Percentiles rank a stretch among this genome's conserved stretches.
phyloP scores from a whole-genome alignment of 1,140 invertebrate genomes.

The Octopus sinensis region DNA sequence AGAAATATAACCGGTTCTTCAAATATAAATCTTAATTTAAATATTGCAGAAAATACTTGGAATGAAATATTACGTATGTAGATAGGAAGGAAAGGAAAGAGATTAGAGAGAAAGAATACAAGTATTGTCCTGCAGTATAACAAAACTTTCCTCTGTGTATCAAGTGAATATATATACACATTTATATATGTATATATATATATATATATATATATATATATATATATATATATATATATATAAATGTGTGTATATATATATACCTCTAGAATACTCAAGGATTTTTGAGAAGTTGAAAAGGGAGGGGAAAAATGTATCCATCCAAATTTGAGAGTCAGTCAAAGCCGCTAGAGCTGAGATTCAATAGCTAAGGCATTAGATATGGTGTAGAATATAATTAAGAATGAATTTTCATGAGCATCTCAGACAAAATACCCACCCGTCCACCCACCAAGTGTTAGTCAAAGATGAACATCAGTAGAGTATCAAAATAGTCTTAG shows the following conservation, averaged over 20 bases:
- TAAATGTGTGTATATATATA: no score
- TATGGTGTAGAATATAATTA: not conserved
- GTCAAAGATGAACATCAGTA: not conserved
- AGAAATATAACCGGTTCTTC: not conserved
- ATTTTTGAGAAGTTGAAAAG: no score
- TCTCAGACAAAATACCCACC: not conserved
- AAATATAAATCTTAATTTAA: slow-evolving; percentile 5
- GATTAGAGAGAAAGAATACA: no score
- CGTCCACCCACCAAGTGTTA: not conserved
- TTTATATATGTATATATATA: no score
- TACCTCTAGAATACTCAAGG: no score
- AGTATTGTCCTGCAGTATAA: no score
- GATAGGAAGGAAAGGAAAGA: no score
- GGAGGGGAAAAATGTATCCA: not conserved
- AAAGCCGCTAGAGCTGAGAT: not conserved
- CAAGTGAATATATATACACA: no score
- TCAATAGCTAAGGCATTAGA: slow-evolving; percentile 1
- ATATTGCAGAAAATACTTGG: not conserved
- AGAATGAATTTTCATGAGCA: not conserved
- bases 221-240: no score
- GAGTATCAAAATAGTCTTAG: not conserved
- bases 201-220: no score
- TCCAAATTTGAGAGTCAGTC: not conserved
- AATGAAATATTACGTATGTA: not conserved
- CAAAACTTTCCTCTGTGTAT: no score